Evolutionary conservation across 2,888 invertebrate species (phyloP).

Genomic region (Eupithecia exiguata): DNA sequence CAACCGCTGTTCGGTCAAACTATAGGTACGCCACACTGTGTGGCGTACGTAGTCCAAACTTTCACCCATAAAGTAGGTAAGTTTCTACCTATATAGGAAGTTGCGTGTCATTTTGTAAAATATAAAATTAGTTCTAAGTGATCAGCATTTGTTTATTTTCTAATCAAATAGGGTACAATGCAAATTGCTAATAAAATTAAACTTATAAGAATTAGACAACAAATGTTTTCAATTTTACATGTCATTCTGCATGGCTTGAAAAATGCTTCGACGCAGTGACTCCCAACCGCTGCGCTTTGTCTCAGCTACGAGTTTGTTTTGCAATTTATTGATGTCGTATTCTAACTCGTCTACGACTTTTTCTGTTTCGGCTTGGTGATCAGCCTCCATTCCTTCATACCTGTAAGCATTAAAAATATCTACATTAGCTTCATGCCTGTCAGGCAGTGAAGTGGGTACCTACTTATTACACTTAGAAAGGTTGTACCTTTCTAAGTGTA

Average conservation of each 20-base stretch:
- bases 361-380: constrained; percentile 62
- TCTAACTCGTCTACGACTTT: constrained; percentile 68
- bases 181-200: constrained; percentile 9
- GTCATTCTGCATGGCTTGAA: constrained; percentile 73
- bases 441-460: no score
- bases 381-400: constrained; percentile 65
- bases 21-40: no score
- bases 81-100: no score
- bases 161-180: constrained; percentile 15
- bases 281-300: constrained; percentile 72
- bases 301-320: constrained; percentile 69
- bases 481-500: no score
- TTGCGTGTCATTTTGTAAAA: not conserved
- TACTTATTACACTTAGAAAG: no score
- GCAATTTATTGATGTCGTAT: constrained; percentile 66
- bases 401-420: constrained; percentile 48
- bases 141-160: constrained; percentile 1
- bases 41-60: no score
- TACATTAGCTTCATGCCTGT: not conserved
- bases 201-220: not conserved
- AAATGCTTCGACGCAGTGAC: constrained; percentile 64
- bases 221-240: constrained; percentile 49
- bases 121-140: not conserved
- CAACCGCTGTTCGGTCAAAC: no score
- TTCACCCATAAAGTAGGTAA: no score